Base-by-base conservation (phyloP, 2,797 vertebrate species). In the Anabas testudineus region DNA sequence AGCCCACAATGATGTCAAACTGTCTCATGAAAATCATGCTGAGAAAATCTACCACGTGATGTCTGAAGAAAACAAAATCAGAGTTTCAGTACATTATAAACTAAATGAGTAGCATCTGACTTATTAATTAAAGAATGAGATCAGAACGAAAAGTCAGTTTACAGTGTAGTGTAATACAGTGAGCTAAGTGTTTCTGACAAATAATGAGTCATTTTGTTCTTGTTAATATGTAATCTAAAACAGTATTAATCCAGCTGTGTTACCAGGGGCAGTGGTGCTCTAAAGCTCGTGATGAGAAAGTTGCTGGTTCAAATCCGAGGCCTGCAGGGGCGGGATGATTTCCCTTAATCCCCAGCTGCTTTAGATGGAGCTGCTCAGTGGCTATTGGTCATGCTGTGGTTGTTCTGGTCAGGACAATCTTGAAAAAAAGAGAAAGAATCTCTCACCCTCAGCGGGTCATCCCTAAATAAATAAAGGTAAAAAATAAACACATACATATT, bases 1-100 rank as follows among this genome's bases (percentile, higher is more conserved):
- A 72, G 71, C 55, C 71, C 67, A 54, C 72, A 74, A 18, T 26
- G 19, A 83, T 76, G 81, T 85, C 79, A 81, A 74, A 74, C 37
- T 0, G 8, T 53, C 56, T 73, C 49, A 34, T 57, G 47, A 26
- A 73, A 16, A 57, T 69, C 24, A 64, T 45, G 60, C 56, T n/a
- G n/a, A n/a, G n/a, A n/a, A n/a, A n/a, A 43, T 69, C 46, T 63
- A 34, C 66, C 24, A 60, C 45, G 55, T 69, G 42, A 79, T 71
- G 53, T 34, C 36, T 22, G 19, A 39, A 13, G 14, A 61, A 26
- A 37, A 30, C 9, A 3, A 37, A n/a, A 48, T 24, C 9, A 2
- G n/a, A 53, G 26, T 4, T 19, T 58, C 12, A 30, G 34, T 24
- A 39, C 43, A 3, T 37, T 10, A 32, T 32, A 57, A 26, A 64